These are phyloP conservation scores for Lacanobia oleracea DNA, from an alignment of 2,888 invertebrate genomes.

Conservation along the genomic window DNA sequence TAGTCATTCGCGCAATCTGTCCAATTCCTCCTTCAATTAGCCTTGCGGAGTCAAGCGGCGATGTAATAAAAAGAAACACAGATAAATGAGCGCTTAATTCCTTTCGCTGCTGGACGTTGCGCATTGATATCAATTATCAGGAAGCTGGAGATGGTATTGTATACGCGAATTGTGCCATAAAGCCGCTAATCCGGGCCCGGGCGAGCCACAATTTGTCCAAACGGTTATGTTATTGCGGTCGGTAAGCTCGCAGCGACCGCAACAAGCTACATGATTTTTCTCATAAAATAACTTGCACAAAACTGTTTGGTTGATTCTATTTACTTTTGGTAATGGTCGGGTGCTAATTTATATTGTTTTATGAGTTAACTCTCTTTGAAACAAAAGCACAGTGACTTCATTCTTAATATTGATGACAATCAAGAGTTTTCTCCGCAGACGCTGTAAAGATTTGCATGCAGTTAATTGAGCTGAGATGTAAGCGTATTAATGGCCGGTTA, in stretches of 20 bases:
- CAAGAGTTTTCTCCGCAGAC: constrained; percentile 27
- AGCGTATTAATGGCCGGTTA: constrained; percentile 73
- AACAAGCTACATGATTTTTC: constrained; percentile 83
- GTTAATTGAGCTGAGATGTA: constrained; percentile 61
- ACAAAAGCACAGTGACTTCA: neutral
- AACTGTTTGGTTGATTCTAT: constrained; percentile 72
- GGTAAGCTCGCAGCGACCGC: constrained; percentile 81
- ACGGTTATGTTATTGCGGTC: constrained; percentile 90
- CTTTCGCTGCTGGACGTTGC: constrained; percentile 78
- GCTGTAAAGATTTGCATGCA: constrained; percentile 57
- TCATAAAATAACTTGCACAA: constrained; percentile 78
- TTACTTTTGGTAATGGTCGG: constrained; percentile 32
- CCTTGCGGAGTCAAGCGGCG: constrained; percentile 74
- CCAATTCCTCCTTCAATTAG: constrained; percentile 69
- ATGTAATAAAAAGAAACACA: constrained; percentile 78
- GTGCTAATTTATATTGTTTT: neutral
- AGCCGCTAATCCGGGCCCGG: constrained; percentile 87
- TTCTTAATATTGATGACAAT: constrained; percentile 22
- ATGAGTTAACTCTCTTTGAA: neutral
- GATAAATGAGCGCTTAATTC: constrained; percentile 82
- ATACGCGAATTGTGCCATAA: constrained; percentile 86
- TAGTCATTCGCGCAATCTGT: constrained; percentile 67
- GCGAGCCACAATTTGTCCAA: constrained; percentile 88
- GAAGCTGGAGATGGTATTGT: constrained; percentile 79
- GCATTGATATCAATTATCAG: constrained; percentile 89